A percentile compares a stretch with the other conserved stretches of the same genome.
Conservation (phyloP, 1,140 invertebrate genomes). For the Drosophila bocqueti region DNA sequence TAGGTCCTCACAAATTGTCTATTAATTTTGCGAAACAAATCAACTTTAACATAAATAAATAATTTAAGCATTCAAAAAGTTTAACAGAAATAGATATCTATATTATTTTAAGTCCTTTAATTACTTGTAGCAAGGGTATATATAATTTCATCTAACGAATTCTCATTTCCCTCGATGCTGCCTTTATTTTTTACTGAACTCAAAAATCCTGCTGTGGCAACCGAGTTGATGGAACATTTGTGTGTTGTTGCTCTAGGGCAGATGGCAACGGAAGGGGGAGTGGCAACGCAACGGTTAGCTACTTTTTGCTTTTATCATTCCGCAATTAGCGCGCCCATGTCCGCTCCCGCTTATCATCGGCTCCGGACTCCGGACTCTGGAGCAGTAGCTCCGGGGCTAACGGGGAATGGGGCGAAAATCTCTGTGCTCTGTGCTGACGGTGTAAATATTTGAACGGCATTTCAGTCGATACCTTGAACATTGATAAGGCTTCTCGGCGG, state of each 20-base stretch:
- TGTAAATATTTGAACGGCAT: slow-evolving; percentile 78
- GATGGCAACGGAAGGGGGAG: slow-evolving; percentile 2
- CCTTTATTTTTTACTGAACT: slow-evolving; percentile 24
- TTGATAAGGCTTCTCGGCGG: slow-evolving; percentile 41
- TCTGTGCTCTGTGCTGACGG: slow-evolving; percentile 38
- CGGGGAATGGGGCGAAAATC: slow-evolving; percentile 38
- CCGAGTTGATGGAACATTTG: slow-evolving; percentile 46
- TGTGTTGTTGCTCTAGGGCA: slow-evolving; percentile 43
- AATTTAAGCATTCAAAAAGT: too few species aligned
- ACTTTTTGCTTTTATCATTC: slow-evolving; percentile 72
- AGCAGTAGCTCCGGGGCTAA: slow-evolving; percentile 46
- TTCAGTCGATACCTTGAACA: slow-evolving; percentile 70
- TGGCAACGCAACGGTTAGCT: slow-evolving; percentile 42
- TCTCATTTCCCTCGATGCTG: not conserved
- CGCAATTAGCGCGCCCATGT: slow-evolving; percentile 77
- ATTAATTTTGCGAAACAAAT: too few species aligned
- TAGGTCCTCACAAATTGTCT: too few species aligned
- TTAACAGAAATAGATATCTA: not conserved
- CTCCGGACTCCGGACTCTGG: slow-evolving; percentile 17
- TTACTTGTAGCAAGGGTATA: not conserved
- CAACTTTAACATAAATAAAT: too few species aligned
- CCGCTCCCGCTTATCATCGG: slow-evolving; percentile 66
- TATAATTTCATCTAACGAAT: not conserved
- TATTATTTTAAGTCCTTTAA: too few species aligned
- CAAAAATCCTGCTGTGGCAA: slow-evolving; percentile 58